phyloP scores from a whole-genome alignment of 2,888 invertebrate species.

The Caenorhabditis angaria region DNA sequence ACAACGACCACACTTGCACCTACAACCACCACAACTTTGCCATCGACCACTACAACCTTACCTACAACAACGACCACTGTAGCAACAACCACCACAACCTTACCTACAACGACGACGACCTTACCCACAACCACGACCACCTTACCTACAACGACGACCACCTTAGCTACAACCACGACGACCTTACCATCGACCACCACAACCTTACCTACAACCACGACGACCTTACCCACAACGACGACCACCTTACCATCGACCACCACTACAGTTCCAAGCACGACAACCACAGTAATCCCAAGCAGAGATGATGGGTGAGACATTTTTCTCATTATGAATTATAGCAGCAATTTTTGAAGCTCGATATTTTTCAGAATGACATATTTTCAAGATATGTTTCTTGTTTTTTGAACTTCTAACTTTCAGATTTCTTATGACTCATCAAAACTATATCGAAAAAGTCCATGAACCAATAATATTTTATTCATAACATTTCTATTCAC shows the following conservation, averaged over 20 bases:
- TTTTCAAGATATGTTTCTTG: too few relatives aligned
- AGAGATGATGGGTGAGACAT: slow-evolving; percentile 24
- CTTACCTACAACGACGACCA: slow-evolving; percentile 28
- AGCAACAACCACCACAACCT: slow-evolving; percentile 38
- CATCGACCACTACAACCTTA: slow-evolving; percentile 36
- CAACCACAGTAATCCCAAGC: slow-evolving; percentile 29
- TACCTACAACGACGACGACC: slow-evolving; percentile 17
- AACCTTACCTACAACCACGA: slow-evolving; percentile 11
- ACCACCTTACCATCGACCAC: slow-evolving; percentile 36
- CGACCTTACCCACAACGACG: slow-evolving; percentile 22
- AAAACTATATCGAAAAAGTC: too few relatives aligned
- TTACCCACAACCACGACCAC: slow-evolving; percentile 11
- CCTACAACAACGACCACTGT: slow-evolving; percentile 46
- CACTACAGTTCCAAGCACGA: slow-evolving; percentile 42
- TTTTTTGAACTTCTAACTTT: too few relatives aligned
- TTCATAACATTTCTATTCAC: too few relatives aligned
- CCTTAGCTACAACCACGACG: slow-evolving; percentile 11
- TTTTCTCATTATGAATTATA: too few relatives aligned
- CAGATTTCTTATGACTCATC: too few relatives aligned
- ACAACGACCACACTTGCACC: too few relatives aligned
- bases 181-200: slow-evolving; percentile 24
- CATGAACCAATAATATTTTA: too few relatives aligned
- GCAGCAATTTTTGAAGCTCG: too few relatives aligned
- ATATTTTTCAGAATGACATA: too few relatives aligned
- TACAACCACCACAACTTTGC: slow-evolving; percentile 23